These are phyloP conservation scores for Bombylius major DNA, from an alignment of 2,888 invertebrate species.

Conservation along the genomic window DNA sequence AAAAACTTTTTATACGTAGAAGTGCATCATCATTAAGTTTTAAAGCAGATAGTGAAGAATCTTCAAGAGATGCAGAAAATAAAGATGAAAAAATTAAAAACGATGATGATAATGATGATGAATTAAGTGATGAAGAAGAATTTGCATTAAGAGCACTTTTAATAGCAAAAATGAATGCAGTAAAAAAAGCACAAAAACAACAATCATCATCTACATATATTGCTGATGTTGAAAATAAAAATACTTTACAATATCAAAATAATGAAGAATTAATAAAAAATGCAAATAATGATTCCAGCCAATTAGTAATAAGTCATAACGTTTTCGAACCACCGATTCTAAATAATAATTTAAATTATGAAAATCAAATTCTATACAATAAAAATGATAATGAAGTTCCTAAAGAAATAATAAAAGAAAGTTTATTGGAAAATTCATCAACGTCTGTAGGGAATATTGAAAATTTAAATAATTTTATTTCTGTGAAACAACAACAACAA, in stretches of 20 bases:
- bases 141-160: conserved; percentile 28
- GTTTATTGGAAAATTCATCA: too few species aligned
- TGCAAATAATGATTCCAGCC: neutral
- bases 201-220: neutral
- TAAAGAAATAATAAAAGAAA: too few species aligned
- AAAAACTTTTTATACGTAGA: neutral
- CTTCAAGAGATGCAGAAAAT: neutral
- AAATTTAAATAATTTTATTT: too few species aligned
- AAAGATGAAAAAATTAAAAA: neutral
- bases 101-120: conserved; percentile 5
- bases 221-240: too few species aligned
- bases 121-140: conserved; percentile 26
- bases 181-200: neutral
- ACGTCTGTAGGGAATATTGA: too few species aligned
- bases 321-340: neutral
- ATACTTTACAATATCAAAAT: neutral
- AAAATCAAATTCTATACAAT: too few species aligned
- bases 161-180: conserved; percentile 23
- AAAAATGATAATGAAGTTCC: too few species aligned
- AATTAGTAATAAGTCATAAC: neutral
- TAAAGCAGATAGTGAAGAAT: neutral
- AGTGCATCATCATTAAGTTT: too few species aligned
- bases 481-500: neutral
- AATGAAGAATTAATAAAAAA: neutral
- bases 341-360: too few species aligned